Percentiles rank a stretch among this genome's conserved stretches.
Conservation (phyloP, 2,888 invertebrate species). For the Athrips mouffetella region DNA sequence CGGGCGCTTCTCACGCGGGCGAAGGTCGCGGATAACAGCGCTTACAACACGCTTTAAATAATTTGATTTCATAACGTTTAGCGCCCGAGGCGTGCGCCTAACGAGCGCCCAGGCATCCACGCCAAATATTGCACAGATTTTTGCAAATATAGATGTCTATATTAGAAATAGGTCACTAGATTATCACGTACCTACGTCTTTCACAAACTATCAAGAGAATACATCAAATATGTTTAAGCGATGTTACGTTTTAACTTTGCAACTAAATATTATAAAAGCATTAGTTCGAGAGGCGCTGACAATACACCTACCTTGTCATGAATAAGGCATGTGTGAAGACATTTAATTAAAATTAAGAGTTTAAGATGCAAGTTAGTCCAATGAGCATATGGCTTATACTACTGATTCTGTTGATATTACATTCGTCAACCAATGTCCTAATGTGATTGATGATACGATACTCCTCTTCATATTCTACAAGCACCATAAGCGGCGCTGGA, state of each 20-base stretch:
- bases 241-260: background rate
- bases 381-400: background rate
- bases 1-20: conserved; percentile 62
- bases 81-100: conserved; percentile 50
- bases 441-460: conserved; percentile 4
- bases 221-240: background rate
- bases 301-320: background rate
- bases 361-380: background rate
- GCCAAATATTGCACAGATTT: conserved; percentile 15
- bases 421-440: conserved; percentile 7
- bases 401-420: background rate
- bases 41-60: conserved; percentile 74
- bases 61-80: conserved; percentile 70
- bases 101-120: conserved; percentile 9
- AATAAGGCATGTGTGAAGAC: background rate
- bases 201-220: background rate
- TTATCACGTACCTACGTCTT: background rate
- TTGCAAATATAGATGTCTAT: conserved; percentile 8
- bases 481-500: background rate
- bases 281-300: background rate
- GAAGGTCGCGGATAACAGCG: conserved; percentile 71
- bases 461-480: conserved; percentile 11
- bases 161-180: background rate
- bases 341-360: background rate
- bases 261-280: conserved; percentile 1